Evolutionary conservation across 1,140 invertebrate genomes (phyloP), one percentile per base, ranked within the genome.

Genomic region (Danaus plexippus): DNA sequence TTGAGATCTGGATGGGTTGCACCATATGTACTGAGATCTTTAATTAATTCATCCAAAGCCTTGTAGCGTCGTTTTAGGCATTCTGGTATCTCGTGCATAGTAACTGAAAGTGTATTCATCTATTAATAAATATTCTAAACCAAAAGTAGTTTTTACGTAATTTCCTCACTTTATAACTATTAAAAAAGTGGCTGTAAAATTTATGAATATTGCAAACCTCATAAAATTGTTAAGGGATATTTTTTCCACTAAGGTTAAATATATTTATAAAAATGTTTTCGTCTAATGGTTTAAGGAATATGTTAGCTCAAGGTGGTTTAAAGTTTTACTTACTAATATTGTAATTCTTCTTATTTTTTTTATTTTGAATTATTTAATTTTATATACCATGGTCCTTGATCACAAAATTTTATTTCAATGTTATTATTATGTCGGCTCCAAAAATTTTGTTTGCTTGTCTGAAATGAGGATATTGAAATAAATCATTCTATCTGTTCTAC

Each of bases 31-130:
- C 53, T 69, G 9, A 83, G 45, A 7, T 83, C 77, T 22, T 61
- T 60, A 1, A 85, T 66, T 0, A 85, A 59, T 2, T 75, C 64
- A 43, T 82, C 80, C 43, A 84, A 50, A 1, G 69, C 73, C 46
- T 63, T 62, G 44, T 82, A 81, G 1, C 80, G 71, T 11, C 68
- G 73, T 12, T 63, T 69, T 15, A 81, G 47, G 48, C 82, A 85
- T 58, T 78, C 74, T 45, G 80, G 78, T 47, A 80, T 51, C 12
- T 75, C 70, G 15, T 43, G 68, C 77, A 78, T 82, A 54, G 50
- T 67, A 56, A 43, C 56, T 59, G 12, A 32, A 53, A 58, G 22
- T 32, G 22, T 32, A 32, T 32, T 32, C 22, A 6, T 32, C 22
- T 32, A 32, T 32, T 32, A 32, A 32, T 6, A 6, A 32, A 8